Base-by-base conservation (phyloP, 1,140 invertebrate species). In the Xylocopa sonorina region DNA sequence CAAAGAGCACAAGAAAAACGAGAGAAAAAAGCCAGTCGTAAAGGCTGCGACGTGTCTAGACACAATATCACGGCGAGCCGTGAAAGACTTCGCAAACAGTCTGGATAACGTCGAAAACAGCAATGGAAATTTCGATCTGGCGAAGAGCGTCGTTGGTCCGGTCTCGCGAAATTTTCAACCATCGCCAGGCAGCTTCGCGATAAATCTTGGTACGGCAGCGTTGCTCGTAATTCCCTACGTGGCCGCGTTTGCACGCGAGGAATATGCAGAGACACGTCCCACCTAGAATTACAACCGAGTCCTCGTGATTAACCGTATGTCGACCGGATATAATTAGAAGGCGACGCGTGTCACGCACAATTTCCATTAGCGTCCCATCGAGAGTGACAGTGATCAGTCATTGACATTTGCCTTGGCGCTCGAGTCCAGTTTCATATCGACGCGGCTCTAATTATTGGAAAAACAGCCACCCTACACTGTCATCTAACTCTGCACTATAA, bases 261-360 rank as follows among this genome's bases (percentile, higher is more conserved):
- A 38, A 53, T 69, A 80, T 83, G 57, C 81, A 27, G 14, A 21
- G 43, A 48, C 81, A 81, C 74, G 83, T 81, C 81, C 53, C 51
- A 29, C 53, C 79, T 62, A 73, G 64, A 78, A 85, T 85, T 78
- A 82, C 79, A 48, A 14, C 29, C 32, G 83, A 81, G 79, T 82
- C 74, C 79, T 69, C 69, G 74, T 84, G 79, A 85, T 85, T 85
- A 85, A 85, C 79, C 73, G 83, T 85, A 53, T 64, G 64, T 50
- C 64, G 83, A 1, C 69, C 51, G 74, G 69, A 82, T 85, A 79
- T 82, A 85, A 86, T 86, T 86, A 82, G 83, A 86, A 77, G 72
- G 67, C 62, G 78, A 48, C 83, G 74, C 78, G 72, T 81, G 83
- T 85, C 83, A 62, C 64, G 74, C 62, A 68, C 64, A 75, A 57